These are phyloP conservation scores for Cerceris rybyensis DNA, from an alignment of 2,888 invertebrate species.

Conservation along the genomic window DNA sequence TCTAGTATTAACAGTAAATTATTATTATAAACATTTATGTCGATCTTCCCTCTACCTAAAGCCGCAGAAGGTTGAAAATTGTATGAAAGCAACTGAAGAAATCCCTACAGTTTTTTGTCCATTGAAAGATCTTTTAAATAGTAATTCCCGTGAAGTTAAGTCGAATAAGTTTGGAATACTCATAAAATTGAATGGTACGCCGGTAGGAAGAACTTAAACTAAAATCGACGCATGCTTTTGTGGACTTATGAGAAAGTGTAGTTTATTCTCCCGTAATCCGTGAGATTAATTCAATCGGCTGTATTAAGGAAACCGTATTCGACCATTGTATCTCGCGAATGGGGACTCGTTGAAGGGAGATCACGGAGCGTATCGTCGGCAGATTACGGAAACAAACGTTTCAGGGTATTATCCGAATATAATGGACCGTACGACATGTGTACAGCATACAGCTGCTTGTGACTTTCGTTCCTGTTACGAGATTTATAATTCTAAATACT, in stretches of 20 bases:
- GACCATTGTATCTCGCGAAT: constrained; percentile 40
- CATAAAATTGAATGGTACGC: no score
- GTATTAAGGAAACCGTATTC: constrained; percentile 44
- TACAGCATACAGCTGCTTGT: constrained; percentile 51
- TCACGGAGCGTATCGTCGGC: constrained; percentile 52
- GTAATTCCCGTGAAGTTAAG: no score
- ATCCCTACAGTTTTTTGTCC: no score
- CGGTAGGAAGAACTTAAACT: neutral
- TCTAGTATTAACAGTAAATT: no score
- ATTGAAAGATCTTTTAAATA: no score
- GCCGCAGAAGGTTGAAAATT: no score
- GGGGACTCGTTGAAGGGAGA: constrained; percentile 44
- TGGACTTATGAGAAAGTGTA: constrained; percentile 11
- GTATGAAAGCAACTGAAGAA: no score
- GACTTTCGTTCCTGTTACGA: constrained; percentile 34
- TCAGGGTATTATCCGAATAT: constrained; percentile 55
- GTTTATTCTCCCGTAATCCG: constrained; percentile 29
- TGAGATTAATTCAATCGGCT: constrained; percentile 48
- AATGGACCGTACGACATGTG: constrained; percentile 50
- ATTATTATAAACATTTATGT: no score
- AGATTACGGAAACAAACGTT: constrained; percentile 62
- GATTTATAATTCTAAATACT: constrained; percentile 53
- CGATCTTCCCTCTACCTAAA: no score
- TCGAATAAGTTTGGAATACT: no score
- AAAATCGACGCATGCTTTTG: neutral